phyloP scores from a whole-genome alignment of 1,140 invertebrate genomes.

The Drosophila lacteicornis region DNA sequence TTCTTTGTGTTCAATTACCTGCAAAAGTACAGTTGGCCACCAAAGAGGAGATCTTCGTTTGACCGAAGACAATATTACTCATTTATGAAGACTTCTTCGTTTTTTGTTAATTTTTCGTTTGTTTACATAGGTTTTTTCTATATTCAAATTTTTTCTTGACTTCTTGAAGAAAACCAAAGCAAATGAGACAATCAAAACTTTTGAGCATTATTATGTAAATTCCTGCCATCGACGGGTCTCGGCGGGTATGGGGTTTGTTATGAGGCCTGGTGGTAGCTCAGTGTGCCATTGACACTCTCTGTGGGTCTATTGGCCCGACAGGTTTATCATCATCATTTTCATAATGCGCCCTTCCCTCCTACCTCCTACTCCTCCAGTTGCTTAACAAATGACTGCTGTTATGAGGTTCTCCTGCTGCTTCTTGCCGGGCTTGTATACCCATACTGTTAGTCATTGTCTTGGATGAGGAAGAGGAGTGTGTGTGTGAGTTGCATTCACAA shows the following conservation, averaged over 20 bases:
- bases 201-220: conserved; percentile 74
- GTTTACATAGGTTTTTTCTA: conserved; percentile 63
- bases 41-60: conserved; percentile 19
- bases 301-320: conserved; percentile 49
- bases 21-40: conserved; percentile 56
- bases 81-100: conserved; percentile 51
- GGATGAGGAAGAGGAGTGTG: background rate
- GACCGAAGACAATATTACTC: conserved; percentile 62
- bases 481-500: conserved; percentile 54
- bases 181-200: conserved; percentile 44
- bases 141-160: conserved; percentile 57
- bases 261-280: conserved; percentile 22
- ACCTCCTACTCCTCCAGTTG: conserved; percentile 1
- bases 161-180: conserved; percentile 61
- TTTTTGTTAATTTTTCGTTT: conserved; percentile 45
- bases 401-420: conserved; percentile 41
- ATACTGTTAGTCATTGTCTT: conserved; percentile 55
- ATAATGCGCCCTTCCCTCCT: conserved; percentile 37
- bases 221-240: conserved; percentile 20
- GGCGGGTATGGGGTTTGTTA: background rate
- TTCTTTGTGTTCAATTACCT: conserved; percentile 39
- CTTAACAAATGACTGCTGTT: conserved; percentile 66
- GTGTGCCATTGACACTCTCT: conserved; percentile 67
- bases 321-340: conserved; percentile 71
- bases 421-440: conserved; percentile 19